phyloP scores from a whole-genome alignment of 2,888 invertebrate species.

The Mythimna albipuncta region DNA sequence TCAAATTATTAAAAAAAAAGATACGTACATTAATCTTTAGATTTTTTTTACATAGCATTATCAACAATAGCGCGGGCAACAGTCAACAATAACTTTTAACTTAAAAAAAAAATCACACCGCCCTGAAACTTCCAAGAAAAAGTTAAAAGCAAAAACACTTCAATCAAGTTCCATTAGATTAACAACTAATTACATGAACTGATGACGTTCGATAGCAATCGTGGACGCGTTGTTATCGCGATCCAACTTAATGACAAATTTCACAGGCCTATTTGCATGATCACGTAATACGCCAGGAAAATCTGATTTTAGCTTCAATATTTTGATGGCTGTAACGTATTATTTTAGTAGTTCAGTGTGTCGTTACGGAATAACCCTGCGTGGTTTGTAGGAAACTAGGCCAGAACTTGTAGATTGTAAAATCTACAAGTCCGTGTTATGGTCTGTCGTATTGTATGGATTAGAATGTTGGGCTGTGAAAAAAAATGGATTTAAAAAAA shows the following conservation, averaged over 20 bases:
- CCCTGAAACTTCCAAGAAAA: conserved; percentile 39
- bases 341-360: conserved; percentile 1
- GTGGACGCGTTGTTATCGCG: conserved; percentile 62
- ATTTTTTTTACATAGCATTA: background rate
- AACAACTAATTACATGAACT: conserved; percentile 56
- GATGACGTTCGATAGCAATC: conserved; percentile 66
- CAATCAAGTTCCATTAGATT: conserved; percentile 55
- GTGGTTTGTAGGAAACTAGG: conserved; percentile 25
- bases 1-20: too few species aligned
- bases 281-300: conserved; percentile 67
- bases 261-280: conserved; percentile 73
- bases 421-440: too few species aligned
- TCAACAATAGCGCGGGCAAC: background rate
- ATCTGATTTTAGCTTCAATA: conserved; percentile 49
- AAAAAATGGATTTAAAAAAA: too few species aligned
- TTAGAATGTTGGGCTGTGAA: too few species aligned
- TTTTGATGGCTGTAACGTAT: conserved; percentile 31
- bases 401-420: too few species aligned
- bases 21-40: too few species aligned
- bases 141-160: conserved; percentile 45
- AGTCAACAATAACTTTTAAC: background rate
- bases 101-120: background rate
- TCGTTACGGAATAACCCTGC: background rate
- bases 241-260: conserved; percentile 75
- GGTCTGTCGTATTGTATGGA: too few species aligned